Conservation (phyloP, 2,888 invertebrate genomes). For the Dicyrtomina minuta region DNA sequence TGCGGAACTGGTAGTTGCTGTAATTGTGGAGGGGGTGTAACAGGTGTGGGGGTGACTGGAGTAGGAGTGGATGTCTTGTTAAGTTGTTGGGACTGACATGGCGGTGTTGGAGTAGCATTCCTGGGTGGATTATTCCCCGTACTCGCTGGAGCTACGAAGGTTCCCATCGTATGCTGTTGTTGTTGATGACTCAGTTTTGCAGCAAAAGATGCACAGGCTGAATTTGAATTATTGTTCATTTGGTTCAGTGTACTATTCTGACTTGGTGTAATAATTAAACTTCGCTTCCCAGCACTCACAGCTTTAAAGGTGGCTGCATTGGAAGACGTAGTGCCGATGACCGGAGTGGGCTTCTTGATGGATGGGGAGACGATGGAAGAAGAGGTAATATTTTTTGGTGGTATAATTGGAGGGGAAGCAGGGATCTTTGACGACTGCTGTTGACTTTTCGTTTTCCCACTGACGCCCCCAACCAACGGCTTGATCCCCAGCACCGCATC, state of each 20-base stretch:
- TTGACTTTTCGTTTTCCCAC: slow-evolving; percentile 22
- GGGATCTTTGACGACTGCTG: slow-evolving; percentile 19
- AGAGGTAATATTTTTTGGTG: slow-evolving; percentile 37
- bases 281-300: slow-evolving; percentile 33
- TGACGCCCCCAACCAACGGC: slow-evolving; percentile 18
- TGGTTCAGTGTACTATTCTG: slow-evolving; percentile 11
- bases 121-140: slow-evolving; percentile 19
- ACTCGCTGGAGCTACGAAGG: slow-evolving; percentile 7
- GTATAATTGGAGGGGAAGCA: slow-evolving; percentile 38
- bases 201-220: slow-evolving; percentile 39
- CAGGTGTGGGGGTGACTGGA: slow-evolving; percentile 26
- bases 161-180: slow-evolving; percentile 6
- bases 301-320: slow-evolving; percentile 25
- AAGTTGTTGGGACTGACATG: slow-evolving; percentile 11
- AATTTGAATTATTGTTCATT: slow-evolving; percentile 16
- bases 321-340: slow-evolving; percentile 16
- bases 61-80: slow-evolving; percentile 34
- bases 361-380: slow-evolving; percentile 42
- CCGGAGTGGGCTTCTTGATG: slow-evolving; percentile 48
- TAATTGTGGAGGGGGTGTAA: slow-evolving; percentile 27
- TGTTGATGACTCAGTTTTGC: slow-evolving; percentile 41
- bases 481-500: slow-evolving; percentile 22
- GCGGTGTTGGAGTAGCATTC: slow-evolving; percentile 36
- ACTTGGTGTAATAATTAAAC: slow-evolving; percentile 38
- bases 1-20: slow-evolving; percentile 28